These are phyloP conservation scores for Uropetala carovei DNA, from an alignment of 2,888 invertebrate species.

Conservation along the genomic window DNA sequence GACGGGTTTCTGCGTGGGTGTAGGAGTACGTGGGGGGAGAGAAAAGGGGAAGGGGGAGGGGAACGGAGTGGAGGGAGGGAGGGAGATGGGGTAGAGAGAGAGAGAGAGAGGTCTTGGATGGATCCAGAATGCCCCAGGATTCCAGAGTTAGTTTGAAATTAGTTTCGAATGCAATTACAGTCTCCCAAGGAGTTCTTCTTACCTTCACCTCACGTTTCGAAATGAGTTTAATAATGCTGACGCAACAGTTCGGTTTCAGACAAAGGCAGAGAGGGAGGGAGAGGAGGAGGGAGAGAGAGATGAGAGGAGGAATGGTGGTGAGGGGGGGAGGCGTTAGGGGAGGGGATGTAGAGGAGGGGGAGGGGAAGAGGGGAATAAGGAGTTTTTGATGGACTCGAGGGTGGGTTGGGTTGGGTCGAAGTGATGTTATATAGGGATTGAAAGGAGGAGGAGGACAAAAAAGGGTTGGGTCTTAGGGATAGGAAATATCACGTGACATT, in stretches of 20 bases:
- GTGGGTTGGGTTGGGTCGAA: background rate
- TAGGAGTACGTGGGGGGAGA: too few relatives aligned
- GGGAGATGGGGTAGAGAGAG: too few relatives aligned
- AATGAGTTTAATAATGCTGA: constrained; percentile 36
- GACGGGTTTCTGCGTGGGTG: too few relatives aligned
- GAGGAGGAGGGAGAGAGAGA: background rate
- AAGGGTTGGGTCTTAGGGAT: too few relatives aligned
- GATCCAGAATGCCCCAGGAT: constrained; percentile 41
- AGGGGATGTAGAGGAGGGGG: background rate
- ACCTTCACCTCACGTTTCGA: constrained; percentile 15
- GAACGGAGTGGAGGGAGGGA: too few relatives aligned
- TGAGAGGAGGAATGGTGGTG: background rate
- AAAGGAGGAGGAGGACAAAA: too few relatives aligned
- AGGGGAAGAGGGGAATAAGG: background rate
- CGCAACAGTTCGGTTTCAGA: constrained; percentile 7
- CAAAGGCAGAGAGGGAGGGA: background rate
- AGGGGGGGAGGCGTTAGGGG: background rate
- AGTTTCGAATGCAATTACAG: constrained; percentile 63
- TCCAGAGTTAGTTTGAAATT: constrained; percentile 59
- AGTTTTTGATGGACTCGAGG: background rate
- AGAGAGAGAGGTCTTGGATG: too few relatives aligned
- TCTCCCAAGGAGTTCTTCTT: constrained; percentile 8
- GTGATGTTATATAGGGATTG: background rate
- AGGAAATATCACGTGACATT: too few relatives aligned
- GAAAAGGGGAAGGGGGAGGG: too few relatives aligned